These are phyloP conservation scores for Ochlodes sylvanus DNA, from an alignment of 2,888 invertebrate genomes.

Conservation along the genomic window DNA sequence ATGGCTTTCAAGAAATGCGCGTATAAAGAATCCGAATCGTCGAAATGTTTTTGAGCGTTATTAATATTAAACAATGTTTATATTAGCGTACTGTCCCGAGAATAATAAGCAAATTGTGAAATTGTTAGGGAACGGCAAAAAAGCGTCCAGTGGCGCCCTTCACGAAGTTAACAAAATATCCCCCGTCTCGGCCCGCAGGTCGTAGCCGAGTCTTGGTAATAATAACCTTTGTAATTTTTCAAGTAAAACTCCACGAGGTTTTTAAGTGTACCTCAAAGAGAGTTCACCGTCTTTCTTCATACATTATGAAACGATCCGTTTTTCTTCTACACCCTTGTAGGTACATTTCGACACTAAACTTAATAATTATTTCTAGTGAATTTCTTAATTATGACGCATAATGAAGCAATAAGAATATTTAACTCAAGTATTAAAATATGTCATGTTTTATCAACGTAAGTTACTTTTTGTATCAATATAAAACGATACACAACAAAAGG, in stretches of 20 bases:
- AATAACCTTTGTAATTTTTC: slow-evolving; percentile 70
- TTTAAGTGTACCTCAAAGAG: slow-evolving; percentile 59
- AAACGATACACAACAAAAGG: no score
- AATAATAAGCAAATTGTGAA: slow-evolving; percentile 49
- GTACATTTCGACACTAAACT: slow-evolving; percentile 33
- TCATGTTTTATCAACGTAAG: no score
- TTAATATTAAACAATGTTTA: slow-evolving; percentile 38
- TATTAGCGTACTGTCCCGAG: slow-evolving; percentile 33
- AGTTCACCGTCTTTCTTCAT: slow-evolving; percentile 55
- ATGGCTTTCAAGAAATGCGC: slow-evolving; percentile 6
- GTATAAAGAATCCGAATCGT: slow-evolving; percentile 21
- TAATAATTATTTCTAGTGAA: neutral
- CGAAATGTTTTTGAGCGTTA: slow-evolving; percentile 40
- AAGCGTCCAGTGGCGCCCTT: slow-evolving; percentile 52
- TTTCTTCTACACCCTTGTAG: slow-evolving; percentile 44
- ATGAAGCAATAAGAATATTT: no score
- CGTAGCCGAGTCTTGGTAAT: slow-evolving; percentile 61
- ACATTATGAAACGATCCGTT: slow-evolving; percentile 56
- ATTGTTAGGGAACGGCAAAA: slow-evolving; percentile 48
- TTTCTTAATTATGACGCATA: neutral
- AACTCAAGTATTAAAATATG: no score
- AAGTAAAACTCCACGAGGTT: slow-evolving; percentile 62
- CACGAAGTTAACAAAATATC: slow-evolving; percentile 60
- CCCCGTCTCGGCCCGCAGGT: slow-evolving; percentile 52
- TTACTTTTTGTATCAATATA: no score